Evolutionary conservation across 2,888 invertebrate genomes (phyloP).

Genomic region (Saturnia pavonia): DNA sequence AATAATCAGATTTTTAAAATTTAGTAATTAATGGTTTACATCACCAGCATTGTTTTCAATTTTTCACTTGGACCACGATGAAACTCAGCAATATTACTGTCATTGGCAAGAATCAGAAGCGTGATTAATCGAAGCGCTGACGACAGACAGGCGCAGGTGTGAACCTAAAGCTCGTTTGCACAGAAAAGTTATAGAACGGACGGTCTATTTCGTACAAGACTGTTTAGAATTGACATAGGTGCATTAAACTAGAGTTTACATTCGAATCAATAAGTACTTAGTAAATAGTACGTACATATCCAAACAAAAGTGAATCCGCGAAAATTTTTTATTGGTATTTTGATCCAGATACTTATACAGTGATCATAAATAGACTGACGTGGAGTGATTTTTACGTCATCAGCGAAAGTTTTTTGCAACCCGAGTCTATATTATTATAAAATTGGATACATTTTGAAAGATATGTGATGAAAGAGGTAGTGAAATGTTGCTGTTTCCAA

Average conservation of each 20-base stretch:
- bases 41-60: slow-evolving; percentile 24
- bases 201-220: not conserved
- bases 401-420: no score
- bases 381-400: no score
- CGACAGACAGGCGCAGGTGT: slow-evolving; percentile 40
- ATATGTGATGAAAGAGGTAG: no score
- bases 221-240: not conserved
- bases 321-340: no score
- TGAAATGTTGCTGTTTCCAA: not conserved
- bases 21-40: not conserved
- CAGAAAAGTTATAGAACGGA: not conserved
- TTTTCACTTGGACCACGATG: slow-evolving; percentile 29
- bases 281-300: not conserved
- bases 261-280: not conserved
- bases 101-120: slow-evolving; percentile 59
- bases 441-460: no score
- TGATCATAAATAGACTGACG: no score
- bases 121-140: slow-evolving; percentile 59
- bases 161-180: slow-evolving; percentile 2
- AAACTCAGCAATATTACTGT: slow-evolving; percentile 57
- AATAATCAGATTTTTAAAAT: not conserved
- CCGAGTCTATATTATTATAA: no score
- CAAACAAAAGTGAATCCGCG: no score
- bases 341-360: no score
- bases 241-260: not conserved